Percentiles rank a stretch among this genome's conserved stretches.
Evolutionary conservation across 2,797 vertebrate genomes (phyloP).

Genomic region (Malacoraja senta): DNA sequence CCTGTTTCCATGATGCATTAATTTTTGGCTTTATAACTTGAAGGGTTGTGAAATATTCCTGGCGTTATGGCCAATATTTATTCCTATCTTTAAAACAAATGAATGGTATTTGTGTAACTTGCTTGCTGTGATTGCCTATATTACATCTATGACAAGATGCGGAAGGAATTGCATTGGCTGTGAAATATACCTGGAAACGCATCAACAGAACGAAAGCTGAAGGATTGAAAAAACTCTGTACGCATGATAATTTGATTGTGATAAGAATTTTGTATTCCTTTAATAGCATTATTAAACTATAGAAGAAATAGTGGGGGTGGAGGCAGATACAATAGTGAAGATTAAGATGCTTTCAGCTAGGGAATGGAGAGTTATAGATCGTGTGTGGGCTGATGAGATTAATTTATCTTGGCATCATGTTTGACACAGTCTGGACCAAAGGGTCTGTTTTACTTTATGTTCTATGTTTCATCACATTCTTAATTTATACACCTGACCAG

Average conservation of each 20-base stretch:
- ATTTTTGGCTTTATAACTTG: background rate
- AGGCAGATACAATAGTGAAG: no score
- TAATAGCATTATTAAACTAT: background rate
- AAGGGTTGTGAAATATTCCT: background rate
- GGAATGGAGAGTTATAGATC: no score
- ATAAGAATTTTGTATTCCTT: background rate
- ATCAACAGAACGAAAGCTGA: background rate
- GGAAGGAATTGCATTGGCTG: background rate
- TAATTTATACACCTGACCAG: background rate
- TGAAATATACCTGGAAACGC: background rate
- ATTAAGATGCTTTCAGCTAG: no score
- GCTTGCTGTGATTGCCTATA: background rate
- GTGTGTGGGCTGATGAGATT: no score
- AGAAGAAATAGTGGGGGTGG: background rate
- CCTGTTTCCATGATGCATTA: background rate
- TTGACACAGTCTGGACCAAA: no score
- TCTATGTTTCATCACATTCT: background rate
- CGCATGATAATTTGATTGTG: background rate
- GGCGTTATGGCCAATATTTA: background rate
- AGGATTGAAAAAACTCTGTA: background rate
- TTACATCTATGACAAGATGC: background rate
- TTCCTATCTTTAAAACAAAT: background rate
- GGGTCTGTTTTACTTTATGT: no score
- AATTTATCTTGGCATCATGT: no score
- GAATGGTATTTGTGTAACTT: background rate